Evolutionary conservation across 2,113 vertebrate species (phyloP).

Genomic region (Galemys pyrenaicus): DNA sequence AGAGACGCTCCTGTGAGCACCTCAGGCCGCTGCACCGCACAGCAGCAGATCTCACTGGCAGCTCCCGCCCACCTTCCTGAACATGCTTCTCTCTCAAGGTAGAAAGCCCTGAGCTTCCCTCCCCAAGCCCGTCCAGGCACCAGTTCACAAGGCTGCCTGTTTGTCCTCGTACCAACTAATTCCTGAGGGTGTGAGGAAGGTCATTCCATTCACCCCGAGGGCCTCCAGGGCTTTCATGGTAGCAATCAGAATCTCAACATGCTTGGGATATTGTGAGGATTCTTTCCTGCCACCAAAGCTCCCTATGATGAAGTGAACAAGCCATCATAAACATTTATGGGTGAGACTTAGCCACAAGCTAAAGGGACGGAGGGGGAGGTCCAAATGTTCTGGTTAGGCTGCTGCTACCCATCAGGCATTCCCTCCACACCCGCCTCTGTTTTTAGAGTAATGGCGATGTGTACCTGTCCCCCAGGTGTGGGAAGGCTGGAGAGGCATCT

Average conservation of each 20-base stretch:
- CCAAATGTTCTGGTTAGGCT: background rate
- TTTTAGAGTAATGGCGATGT: accelerated
- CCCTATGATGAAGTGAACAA: background rate
- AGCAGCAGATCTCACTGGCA: background rate
- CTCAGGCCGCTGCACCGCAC: accelerated
- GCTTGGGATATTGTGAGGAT: background rate
- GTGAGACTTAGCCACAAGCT: background rate
- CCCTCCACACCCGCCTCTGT: background rate
- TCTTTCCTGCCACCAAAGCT: background rate
- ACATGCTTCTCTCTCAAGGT: too few relatives aligned
- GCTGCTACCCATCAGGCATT: too few relatives aligned
- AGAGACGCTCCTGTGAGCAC: too few relatives aligned
- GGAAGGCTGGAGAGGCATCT: background rate
- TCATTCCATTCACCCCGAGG: accelerated
- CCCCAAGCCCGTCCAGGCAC: background rate
- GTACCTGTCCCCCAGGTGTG: background rate
- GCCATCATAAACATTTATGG: accelerated
- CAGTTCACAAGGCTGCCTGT: accelerated
- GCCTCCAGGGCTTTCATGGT: background rate
- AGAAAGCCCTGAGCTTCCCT: background rate
- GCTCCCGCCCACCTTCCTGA: accelerated
- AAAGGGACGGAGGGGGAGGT: accelerated
- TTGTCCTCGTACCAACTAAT: background rate
- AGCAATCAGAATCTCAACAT: background rate
- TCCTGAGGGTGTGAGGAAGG: background rate